Percentiles rank a stretch among this genome's conserved stretches.
Evolutionary conservation across 1,140 invertebrate genomes (phyloP).

Genomic region (Drosophila carrolli): DNA sequence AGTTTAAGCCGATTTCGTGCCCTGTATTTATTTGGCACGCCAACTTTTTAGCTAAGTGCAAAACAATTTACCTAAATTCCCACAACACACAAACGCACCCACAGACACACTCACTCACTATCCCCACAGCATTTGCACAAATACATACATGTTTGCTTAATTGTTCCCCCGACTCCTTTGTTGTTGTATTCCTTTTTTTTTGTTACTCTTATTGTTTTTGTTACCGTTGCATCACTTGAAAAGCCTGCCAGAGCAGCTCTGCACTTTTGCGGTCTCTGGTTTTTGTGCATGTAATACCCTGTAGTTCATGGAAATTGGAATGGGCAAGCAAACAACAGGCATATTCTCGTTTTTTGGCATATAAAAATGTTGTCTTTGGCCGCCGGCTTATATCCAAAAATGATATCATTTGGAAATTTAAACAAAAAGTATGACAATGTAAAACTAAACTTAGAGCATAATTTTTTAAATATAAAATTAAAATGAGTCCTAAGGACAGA

Average conservation of each 20-base stretch:
- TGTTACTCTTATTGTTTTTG: slow-evolving; percentile 22
- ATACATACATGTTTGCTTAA: slow-evolving; percentile 49
- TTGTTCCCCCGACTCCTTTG: slow-evolving; percentile 54
- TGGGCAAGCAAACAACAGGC: not conserved
- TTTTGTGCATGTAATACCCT: slow-evolving; percentile 41
- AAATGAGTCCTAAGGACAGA: too few relatives aligned
- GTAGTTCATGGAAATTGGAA: not conserved
- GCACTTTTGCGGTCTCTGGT: slow-evolving; percentile 48
- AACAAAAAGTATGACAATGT: too few relatives aligned
- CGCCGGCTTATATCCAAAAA: not conserved
- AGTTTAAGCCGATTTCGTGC: slow-evolving; percentile 60
- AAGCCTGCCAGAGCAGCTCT: slow-evolving; percentile 67
- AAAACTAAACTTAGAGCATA: too few relatives aligned
- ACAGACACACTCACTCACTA: slow-evolving; percentile 22
- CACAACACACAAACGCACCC: slow-evolving; percentile 31
- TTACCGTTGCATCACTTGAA: slow-evolving; percentile 37
- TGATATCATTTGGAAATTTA: too few relatives aligned
- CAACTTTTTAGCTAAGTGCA: slow-evolving; percentile 82
- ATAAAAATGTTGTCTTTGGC: not conserved
- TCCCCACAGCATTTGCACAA: not conserved
- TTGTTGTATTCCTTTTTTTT: slow-evolving; percentile 21
- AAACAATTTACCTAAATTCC: slow-evolving; percentile 80
- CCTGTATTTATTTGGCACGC: slow-evolving; percentile 70
- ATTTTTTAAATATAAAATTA: too few relatives aligned
- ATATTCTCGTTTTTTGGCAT: not conserved